These are phyloP conservation scores for Ovis canadensis DNA, from an alignment of 2,113 vertebrate genomes.

Conservation along the genomic window DNA sequence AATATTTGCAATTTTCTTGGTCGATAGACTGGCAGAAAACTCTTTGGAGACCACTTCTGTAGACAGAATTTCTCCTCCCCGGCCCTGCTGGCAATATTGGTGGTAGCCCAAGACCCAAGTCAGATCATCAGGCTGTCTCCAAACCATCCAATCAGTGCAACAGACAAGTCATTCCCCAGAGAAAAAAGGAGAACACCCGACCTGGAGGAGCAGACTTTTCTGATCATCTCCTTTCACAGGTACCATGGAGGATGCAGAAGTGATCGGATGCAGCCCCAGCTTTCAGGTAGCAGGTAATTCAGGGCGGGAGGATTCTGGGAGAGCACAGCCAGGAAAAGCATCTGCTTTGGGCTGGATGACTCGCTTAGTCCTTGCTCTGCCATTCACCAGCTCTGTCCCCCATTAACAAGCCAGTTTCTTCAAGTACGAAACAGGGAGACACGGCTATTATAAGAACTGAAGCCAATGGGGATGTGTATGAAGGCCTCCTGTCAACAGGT, in stretches of 20 bases:
- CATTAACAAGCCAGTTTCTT: not conserved
- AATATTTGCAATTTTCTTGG: not conserved
- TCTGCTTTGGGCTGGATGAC: not conserved
- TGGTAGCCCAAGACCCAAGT: not conserved
- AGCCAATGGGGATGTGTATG: fast-evolving
- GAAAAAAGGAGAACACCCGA: not conserved
- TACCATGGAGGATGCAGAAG: not conserved
- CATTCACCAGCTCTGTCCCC: fast-evolving
- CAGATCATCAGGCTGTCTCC: not conserved
- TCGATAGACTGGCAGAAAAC: not conserved
- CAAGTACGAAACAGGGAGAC: fast-evolving
- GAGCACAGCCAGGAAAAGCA: not conserved
- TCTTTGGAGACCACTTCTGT: not conserved
- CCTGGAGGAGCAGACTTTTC: not conserved
- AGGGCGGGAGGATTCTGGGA: not conserved
- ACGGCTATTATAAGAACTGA: fast-evolving
- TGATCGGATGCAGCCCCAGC: not conserved
- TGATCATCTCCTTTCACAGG: not conserved
- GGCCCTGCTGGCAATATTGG: not conserved
- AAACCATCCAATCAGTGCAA: not conserved
- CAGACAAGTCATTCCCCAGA: not conserved
- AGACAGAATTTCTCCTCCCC: not conserved
- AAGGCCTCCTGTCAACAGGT: not conserved
- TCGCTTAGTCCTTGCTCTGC: not conserved
- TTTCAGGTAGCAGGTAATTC: not conserved